Percentiles rank a stretch among this genome's conserved stretches.
Evolutionary conservation across 2,113 vertebrate species (phyloP).

Genomic region (Lepus americanus): DNA sequence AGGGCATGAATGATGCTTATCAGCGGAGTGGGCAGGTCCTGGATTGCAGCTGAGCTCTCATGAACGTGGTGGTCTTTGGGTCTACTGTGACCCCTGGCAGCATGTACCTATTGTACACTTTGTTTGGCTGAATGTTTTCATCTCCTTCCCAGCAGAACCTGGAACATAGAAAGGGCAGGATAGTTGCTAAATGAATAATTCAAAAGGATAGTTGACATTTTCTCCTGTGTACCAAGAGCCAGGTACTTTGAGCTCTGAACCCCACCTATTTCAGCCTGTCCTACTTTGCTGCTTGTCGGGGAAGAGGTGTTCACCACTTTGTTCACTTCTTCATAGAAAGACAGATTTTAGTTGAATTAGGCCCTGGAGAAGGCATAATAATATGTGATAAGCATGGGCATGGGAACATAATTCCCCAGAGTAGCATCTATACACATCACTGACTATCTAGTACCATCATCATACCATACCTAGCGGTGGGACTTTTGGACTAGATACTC

Average conservation of each 20-base stretch:
- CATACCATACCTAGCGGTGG: neutral
- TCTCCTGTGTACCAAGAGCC: constrained; percentile 39
- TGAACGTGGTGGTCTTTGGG: neutral
- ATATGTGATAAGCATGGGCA: accelerated
- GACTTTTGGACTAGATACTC: neutral
- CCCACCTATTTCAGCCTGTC: neutral
- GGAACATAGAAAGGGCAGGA: neutral
- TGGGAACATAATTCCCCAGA: neutral
- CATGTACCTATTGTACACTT: neutral
- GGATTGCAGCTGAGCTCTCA: neutral
- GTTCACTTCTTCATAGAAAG: constrained; percentile 32
- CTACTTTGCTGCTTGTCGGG: constrained; percentile 2
- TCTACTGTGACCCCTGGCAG: constrained; percentile 3
- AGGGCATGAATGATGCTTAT: neutral
- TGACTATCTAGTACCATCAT: neutral
- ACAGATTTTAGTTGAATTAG: neutral
- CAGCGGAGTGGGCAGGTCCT: neutral
- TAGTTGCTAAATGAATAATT: constrained; percentile 62
- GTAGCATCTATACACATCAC: no score
- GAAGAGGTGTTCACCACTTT: neutral
- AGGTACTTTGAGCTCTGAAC: neutral
- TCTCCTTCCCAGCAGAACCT: constrained; percentile 17
- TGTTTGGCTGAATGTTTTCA: neutral
- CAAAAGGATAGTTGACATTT: constrained; percentile 20
- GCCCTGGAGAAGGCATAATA: neutral